Percentiles rank a stretch among this genome's conserved stretches.
phyloP scores from a whole-genome alignment of 2,113 vertebrate genomes.

The Phrynosoma blainvillii region DNA sequence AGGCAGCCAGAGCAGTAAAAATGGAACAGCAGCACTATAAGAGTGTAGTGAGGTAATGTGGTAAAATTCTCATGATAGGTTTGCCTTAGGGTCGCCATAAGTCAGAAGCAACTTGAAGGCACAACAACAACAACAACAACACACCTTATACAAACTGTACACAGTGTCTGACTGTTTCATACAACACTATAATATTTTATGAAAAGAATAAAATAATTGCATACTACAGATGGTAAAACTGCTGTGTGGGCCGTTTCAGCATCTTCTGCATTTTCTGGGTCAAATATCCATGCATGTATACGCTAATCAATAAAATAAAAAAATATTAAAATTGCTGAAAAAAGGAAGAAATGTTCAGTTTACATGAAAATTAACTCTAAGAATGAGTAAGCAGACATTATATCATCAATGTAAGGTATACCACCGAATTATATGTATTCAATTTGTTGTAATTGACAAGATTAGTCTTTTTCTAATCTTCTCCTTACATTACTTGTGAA shows the following conservation, averaged over 20 bases:
- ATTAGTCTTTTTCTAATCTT: too few relatives aligned
- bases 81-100: too few relatives aligned
- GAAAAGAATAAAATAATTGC: neutral
- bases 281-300: slow-evolving; percentile 41
- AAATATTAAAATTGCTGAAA: neutral
- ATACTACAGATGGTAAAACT: slow-evolving; percentile 12
- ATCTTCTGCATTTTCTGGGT: slow-evolving; percentile 53
- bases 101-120: too few relatives aligned
- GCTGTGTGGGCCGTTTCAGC: neutral
- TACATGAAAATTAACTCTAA: neutral
- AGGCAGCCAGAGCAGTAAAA: too few relatives aligned
- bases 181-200: neutral
- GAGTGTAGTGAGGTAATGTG: too few relatives aligned
- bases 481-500: too few relatives aligned
- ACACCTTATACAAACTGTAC: too few relatives aligned
- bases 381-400: neutral
- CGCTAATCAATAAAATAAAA: slow-evolving; percentile 23
- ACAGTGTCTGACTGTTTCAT: too few relatives aligned
- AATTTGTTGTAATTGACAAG: too few relatives aligned
- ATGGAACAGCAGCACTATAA: too few relatives aligned
- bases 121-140: too few relatives aligned
- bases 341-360: neutral
- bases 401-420: neutral
- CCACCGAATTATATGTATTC: neutral
- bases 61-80: too few relatives aligned